A percentile compares a stretch with the other conserved stretches of the same genome.
These are phyloP conservation scores for Campaea margaritaria DNA, from an alignment of 2,888 invertebrate genomes.

Conservation along the genomic window DNA sequence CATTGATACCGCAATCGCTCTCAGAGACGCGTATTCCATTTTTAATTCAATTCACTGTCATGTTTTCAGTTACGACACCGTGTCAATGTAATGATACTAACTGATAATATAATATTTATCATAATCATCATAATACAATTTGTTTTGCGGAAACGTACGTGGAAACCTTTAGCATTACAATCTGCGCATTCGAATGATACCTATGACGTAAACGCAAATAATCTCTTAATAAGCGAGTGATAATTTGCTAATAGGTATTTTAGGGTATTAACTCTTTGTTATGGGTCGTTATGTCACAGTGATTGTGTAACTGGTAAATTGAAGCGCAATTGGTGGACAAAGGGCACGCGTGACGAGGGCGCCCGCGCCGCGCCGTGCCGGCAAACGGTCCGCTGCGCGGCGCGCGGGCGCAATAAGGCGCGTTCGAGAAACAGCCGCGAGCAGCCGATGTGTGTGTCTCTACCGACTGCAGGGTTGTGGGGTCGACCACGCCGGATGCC, in stretches of 20 bases:
- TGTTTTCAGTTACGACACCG: constrained; percentile 18
- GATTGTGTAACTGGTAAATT: constrained; percentile 65
- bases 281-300: constrained; percentile 49
- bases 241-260: constrained; percentile 37
- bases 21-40: constrained; percentile 51
- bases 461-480: constrained; percentile 24
- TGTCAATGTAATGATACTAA: constrained; percentile 7
- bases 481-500: constrained; percentile 48
- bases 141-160: constrained; percentile 20
- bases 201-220: constrained; percentile 43
- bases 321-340: constrained; percentile 70
- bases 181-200: constrained; percentile 40
- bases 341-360: constrained; percentile 40
- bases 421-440: not conserved
- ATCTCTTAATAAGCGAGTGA: constrained; percentile 34
- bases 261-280: constrained; percentile 15
- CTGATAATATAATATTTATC: constrained; percentile 14
- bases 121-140: constrained; percentile 14
- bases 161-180: constrained; percentile 25
- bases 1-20: constrained; percentile 66
- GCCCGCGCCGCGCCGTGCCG: no score
- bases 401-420: constrained; percentile 10
- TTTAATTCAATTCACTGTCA: constrained; percentile 39
- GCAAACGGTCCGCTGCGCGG: constrained; percentile 1
- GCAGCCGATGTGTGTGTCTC: constrained; percentile 1